phyloP scores from a whole-genome alignment of 1,140 invertebrate species.

The Mercenaria mercenaria region DNA sequence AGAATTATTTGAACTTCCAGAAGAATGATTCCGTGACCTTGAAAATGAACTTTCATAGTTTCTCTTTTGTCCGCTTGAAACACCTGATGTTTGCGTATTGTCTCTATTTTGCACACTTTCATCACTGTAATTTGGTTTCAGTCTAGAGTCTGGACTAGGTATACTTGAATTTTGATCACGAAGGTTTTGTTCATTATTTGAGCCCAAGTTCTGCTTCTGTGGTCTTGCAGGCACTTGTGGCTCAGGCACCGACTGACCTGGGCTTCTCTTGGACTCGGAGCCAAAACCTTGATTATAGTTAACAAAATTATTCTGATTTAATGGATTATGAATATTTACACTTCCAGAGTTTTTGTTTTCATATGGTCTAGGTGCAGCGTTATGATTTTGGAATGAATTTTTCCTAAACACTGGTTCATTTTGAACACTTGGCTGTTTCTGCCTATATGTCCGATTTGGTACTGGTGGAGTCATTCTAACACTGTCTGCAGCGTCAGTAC shows the following conservation, averaged over 20 bases:
- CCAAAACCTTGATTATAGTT: slow-evolving; percentile 3
- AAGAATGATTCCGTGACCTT: slow-evolving; percentile 24
- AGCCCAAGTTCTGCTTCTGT: neutral
- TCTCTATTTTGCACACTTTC: slow-evolving; percentile 51
- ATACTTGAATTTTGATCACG: slow-evolving; percentile 54
- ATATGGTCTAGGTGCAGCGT: slow-evolving; percentile 51
- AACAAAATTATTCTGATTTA: slow-evolving; percentile 35
- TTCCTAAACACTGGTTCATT: slow-evolving; percentile 36
- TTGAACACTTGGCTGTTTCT: slow-evolving; percentile 5
- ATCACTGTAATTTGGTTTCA: slow-evolving; percentile 18
- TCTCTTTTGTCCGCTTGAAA: slow-evolving; percentile 56
- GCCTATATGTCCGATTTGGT: slow-evolving; percentile 53
- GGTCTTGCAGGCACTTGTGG: slow-evolving; percentile 51
- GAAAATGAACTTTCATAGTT: slow-evolving; percentile 59
- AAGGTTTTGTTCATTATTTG: slow-evolving; percentile 25
- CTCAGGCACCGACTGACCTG: slow-evolving; percentile 50
- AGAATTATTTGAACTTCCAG: slow-evolving; percentile 9
- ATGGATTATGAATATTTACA: slow-evolving; percentile 57
- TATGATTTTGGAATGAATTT: slow-evolving; percentile 59
- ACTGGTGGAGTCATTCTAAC: slow-evolving; percentile 27
- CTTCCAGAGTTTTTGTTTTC: slow-evolving; percentile 61
- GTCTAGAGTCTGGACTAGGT: slow-evolving; percentile 50
- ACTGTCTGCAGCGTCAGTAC: slow-evolving; percentile 21
- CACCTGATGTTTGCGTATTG: slow-evolving; percentile 40
- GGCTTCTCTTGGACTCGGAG: slow-evolving; percentile 12